Evolutionary conservation across 1,140 invertebrate species (phyloP), one percentile per base, ranked within the genome.

Genomic region (Spodoptera litura): DNA sequence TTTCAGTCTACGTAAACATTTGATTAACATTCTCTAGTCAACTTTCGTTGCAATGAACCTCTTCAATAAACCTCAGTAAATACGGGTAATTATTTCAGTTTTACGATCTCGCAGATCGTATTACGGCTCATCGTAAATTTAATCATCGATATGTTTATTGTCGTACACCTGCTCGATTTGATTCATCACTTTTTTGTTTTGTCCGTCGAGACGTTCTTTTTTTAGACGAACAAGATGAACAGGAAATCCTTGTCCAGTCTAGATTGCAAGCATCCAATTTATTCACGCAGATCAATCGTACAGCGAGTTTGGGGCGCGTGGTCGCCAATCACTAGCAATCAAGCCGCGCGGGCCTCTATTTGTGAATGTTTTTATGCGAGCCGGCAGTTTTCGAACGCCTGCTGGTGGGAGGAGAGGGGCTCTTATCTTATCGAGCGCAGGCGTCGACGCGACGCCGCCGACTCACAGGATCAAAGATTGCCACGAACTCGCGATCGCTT

Each of bases 341-440:
- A 80, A 68, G 73, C 81, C 76, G 75, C 78, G 85, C 38, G 81
- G 85, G 87, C 84, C 85, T 90, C 83, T 88, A 84, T 88, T 87
- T 85, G 86, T 89, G 83, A 88, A 88, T 87, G 85, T 87, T 91
- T 87, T 87, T 85, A 84, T 85, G 78, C 79, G 83, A 83, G 74
- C n/a, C 82, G 77, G 76, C 81, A 68, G 74, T 73, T 82, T 79
- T 51, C 72, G 81, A 73, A 20, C 81, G 58, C 58, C 77, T 31
- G 56, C 56, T 15, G 66, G 78, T 70, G 81, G 82, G 78, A 62
- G 66, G 81, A 64, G 80, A 81, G 80, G 83, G 84, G 83, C 85
- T 84, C 74, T 80, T 92, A 93, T 91, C 87, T 93, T 89, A 91
- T 90, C 89, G 81, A 70, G 83, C 79, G 74, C 86, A 85, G 84